A percentile compares a stretch with the other conserved stretches of the same genome.
phyloP scores from a whole-genome alignment of 2,113 vertebrate genomes.

The Ciconia stormi region DNA sequence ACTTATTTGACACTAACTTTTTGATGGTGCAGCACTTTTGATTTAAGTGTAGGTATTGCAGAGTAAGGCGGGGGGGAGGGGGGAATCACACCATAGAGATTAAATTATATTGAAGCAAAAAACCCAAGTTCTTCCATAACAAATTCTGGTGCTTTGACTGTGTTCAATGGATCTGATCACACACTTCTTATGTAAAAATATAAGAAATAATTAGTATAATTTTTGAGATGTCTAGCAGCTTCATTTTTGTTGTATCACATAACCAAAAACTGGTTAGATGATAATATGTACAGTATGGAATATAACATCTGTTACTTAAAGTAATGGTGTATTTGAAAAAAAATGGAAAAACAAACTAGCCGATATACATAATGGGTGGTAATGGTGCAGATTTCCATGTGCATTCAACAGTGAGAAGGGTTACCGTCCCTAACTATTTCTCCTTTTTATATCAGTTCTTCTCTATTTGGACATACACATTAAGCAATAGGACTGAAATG shows the following conservation, averaged over 20 bases:
- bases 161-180: neutral
- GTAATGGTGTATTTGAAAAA: neutral
- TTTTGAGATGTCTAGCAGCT: neutral
- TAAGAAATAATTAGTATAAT: neutral
- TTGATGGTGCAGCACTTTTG: neutral
- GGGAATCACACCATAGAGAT: rapidly evolving
- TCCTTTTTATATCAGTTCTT: neutral
- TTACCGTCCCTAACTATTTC: neutral
- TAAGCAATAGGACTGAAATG: neutral
- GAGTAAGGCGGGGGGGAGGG: neutral
- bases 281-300: neutral
- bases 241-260: neutral
- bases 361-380: rapidly evolving
- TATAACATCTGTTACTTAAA: neutral
- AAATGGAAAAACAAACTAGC: neutral
- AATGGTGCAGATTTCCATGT: neutral
- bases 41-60: neutral
- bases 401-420: neutral
- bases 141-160: neutral
- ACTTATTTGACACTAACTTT: neutral
- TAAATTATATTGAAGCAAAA: neutral
- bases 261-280: neutral
- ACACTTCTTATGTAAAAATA: neutral
- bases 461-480: neutral
- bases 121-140: rapidly evolving